Evolutionary conservation across 1,140 invertebrate genomes (phyloP), one percentile per base, ranked within the genome.

Genomic region (Babylonia areolata): DNA sequence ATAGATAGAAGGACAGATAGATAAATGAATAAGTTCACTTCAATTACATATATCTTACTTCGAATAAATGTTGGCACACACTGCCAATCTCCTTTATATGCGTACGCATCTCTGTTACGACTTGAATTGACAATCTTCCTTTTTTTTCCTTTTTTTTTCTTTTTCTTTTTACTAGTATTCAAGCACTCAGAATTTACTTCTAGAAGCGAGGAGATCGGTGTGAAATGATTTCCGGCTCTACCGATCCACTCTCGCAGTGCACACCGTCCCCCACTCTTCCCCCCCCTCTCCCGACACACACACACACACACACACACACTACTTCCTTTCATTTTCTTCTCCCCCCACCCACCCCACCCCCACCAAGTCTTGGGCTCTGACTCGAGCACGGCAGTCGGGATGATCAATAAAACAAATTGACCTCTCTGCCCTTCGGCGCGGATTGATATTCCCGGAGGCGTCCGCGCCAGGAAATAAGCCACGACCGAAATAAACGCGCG

Each of bases 371-470:
- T 31, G 17, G n/a, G 40, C 77, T 40, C 75, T 35, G 46, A 15
- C 35, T 35, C 51, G n/a, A n/a, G n/a, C n/a, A 39, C 64, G 20
- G 40, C 64, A 33, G 81, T 81, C 79, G 40, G 71, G 46, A n/a
- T 75, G 71, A 83, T 83, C 80, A 83, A 83, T 86, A 81, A 83
- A 82, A 82, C 81, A 86, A 86, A 86, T 86, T 86, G 85, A 86
- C 85, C 78, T 78, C 85, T 86, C 85, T 78, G 71, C 85, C 80
- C 84, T 85, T 80, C 58, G 78, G 46, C 64, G 84, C 84, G 84
- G 84, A 83, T 78, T 86, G 85, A 86, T 83, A 86, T 77, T 83
- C 85, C 85, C 85, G 51, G 39, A 71, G 85, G 85, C 79, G 54
- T 40, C 51, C 69, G 81, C 58, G 80, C 71, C 85, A 86, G 85